These are phyloP conservation scores for Hestina assimilis DNA, from an alignment of 1,140 invertebrate genomes.

Conservation along the genomic window DNA sequence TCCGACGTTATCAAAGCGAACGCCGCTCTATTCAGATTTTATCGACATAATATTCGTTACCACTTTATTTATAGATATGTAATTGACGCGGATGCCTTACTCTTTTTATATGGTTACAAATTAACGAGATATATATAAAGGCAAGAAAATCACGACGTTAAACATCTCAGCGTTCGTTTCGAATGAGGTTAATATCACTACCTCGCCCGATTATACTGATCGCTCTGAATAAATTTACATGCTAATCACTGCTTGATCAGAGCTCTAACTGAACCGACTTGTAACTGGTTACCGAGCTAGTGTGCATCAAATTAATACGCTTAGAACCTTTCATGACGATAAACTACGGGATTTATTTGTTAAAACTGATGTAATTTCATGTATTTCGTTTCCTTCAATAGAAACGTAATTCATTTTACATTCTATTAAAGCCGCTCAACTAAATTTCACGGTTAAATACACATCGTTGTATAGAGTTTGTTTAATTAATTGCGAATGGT, in stretches of 20 bases:
- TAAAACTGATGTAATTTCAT: background rate
- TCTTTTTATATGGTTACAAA: constrained; percentile 32
- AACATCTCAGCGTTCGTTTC: constrained; percentile 50
- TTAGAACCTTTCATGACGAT: constrained; percentile 5
- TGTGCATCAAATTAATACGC: constrained; percentile 48
- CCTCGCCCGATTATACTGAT: constrained; percentile 64
- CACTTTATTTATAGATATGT: background rate
- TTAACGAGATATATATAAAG: constrained; percentile 50
- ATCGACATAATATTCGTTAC: background rate
- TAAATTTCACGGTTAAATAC: constrained; percentile 6
- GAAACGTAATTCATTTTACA: constrained; percentile 4
- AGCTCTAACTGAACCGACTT: constrained; percentile 54
- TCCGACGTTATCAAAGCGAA: background rate
- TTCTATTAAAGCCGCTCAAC: background rate
- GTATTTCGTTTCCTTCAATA: background rate
- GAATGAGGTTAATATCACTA: constrained; percentile 70
- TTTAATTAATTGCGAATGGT: constrained; percentile 5
- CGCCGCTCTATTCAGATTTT: background rate
- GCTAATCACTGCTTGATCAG: constrained; percentile 65
- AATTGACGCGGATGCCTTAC: constrained; percentile 2
- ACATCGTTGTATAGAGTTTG: constrained; percentile 2
- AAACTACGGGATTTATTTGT: constrained; percentile 17
- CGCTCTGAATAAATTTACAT: constrained; percentile 75
- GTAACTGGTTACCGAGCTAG: constrained; percentile 47
- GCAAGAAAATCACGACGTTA: constrained; percentile 47